Conservation (phyloP, 2,113 vertebrate species). For the Gobius niger region DNA sequence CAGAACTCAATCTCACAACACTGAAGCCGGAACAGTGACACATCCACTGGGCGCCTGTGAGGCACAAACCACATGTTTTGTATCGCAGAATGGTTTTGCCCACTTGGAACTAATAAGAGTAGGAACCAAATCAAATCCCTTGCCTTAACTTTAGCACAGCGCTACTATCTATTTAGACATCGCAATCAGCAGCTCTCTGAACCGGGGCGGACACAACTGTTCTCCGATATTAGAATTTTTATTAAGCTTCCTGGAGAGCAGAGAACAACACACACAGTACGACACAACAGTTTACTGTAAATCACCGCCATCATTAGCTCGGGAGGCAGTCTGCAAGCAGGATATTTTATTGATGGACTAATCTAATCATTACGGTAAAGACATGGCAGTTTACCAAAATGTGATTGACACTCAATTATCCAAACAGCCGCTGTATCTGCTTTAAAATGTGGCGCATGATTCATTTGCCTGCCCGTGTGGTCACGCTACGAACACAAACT, state of each 20-base stretch:
- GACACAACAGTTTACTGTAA: conserved; percentile 26
- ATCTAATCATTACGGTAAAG: conserved; percentile 56
- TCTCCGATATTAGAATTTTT: conserved; percentile 40
- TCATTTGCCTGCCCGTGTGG: conserved; percentile 14
- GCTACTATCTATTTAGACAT: not conserved
- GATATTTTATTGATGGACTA: conserved; percentile 51
- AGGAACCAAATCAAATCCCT: too few relatives aligned
- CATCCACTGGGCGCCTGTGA: too few relatives aligned
- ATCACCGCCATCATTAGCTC: conserved; percentile 45
- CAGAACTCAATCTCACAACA: too few relatives aligned
- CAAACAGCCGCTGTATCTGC: conserved; percentile 35
- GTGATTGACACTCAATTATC: conserved; percentile 43
- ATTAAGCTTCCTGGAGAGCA: conserved; percentile 41
- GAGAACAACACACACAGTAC: conserved; percentile 27
- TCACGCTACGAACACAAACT: conserved; percentile 35
- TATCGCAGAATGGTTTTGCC: too few relatives aligned
- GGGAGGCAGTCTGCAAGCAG: conserved; percentile 38
- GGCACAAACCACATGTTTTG: too few relatives aligned
- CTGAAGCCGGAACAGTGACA: too few relatives aligned
- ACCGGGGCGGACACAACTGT: conserved; percentile 25
- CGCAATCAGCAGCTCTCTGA: conserved; percentile 24
- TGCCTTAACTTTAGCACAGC: not conserved
- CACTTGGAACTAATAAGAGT: too few relatives aligned
- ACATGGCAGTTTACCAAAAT: conserved; percentile 41
- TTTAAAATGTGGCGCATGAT: not conserved